A percentile compares a stretch with the other conserved stretches of the same genome.
These are phyloP conservation scores for Scaptomyza parva DNA, from an alignment of 2,888 invertebrate species.

Conservation along the genomic window DNA sequence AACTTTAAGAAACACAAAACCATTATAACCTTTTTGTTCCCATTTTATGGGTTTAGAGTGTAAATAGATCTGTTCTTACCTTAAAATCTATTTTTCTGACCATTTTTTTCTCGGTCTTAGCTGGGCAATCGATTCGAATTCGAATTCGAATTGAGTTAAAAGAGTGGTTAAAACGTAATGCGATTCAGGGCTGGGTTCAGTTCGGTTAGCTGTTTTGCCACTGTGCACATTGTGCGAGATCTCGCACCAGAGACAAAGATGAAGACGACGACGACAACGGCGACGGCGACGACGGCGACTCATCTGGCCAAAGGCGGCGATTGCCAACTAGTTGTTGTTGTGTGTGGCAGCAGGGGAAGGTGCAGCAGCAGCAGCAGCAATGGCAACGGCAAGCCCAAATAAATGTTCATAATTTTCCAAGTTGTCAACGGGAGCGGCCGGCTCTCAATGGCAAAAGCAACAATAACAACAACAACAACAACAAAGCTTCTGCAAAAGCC, in stretches of 20 bases:
- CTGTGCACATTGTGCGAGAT: constrained; percentile 64
- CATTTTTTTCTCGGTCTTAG: too few species aligned
- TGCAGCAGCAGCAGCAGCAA: constrained; percentile 7
- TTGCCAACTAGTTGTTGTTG: constrained; percentile 39
- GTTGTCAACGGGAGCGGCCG: constrained; percentile 78
- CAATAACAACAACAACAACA: too few species aligned
- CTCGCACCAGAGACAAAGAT: constrained; percentile 54
- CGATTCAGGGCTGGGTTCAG: constrained; percentile 37
- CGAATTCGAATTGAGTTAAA: constrained; percentile 13
- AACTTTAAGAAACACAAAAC: too few species aligned
- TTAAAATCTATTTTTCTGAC: too few species aligned
- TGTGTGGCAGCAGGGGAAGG: neutral
- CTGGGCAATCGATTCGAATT: constrained; percentile 4
- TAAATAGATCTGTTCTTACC: too few species aligned
- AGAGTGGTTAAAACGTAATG: constrained; percentile 9
- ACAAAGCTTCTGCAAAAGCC: constrained; percentile 66
- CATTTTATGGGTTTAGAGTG: too few species aligned
- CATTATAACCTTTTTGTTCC: too few species aligned
- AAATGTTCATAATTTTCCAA: constrained; percentile 81
- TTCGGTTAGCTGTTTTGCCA: constrained; percentile 21
- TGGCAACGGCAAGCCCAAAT: constrained; percentile 77
- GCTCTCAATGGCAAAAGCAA: constrained; percentile 42
- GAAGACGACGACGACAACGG: constrained; percentile 28
- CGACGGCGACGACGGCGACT: constrained; percentile 9
- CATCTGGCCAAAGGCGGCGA: constrained; percentile 46